Conservation (phyloP, 2,888 invertebrate genomes). For the Dyspetes luteomarginatus region DNA sequence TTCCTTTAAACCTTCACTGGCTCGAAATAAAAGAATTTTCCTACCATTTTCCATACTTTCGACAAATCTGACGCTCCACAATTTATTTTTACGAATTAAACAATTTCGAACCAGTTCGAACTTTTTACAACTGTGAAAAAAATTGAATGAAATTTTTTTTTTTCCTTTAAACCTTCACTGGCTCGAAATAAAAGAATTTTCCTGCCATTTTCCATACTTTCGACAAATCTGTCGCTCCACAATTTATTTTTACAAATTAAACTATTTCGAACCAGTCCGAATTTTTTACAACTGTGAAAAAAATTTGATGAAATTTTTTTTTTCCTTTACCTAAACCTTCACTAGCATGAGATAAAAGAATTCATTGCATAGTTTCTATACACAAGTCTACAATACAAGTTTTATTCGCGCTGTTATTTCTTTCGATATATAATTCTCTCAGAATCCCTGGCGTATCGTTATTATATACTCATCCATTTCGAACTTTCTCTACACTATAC, state of each 20-base stretch:
- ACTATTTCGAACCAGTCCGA: not conserved
- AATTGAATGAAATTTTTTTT: no score
- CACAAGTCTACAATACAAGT: slow-evolving; percentile 14
- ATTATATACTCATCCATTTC: not conserved
- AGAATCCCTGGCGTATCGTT: slow-evolving; percentile 18
- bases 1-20: not conserved
- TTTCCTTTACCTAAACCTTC: not conserved
- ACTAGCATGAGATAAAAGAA: no score
- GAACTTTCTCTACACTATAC: slow-evolving; percentile 21
- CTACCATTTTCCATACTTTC: no score
- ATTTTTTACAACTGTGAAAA: no score
- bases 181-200: no score
- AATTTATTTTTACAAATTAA: not conserved
- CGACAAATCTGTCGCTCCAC: no score
- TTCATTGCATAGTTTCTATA: no score
- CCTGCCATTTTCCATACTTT: no score
- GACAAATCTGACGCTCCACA: no score
- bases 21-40: no score
- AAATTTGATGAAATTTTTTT: no score
- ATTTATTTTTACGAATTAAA: not conserved
- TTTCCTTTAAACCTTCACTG: not conserved
- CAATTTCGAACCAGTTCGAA: not conserved
- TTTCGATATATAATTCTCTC: slow-evolving; percentile 25
- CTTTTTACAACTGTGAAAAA: no score
- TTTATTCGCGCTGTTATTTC: slow-evolving; percentile 23